Conservation (phyloP, 2,113 vertebrate genomes). For the Coturnix japonica region DNA sequence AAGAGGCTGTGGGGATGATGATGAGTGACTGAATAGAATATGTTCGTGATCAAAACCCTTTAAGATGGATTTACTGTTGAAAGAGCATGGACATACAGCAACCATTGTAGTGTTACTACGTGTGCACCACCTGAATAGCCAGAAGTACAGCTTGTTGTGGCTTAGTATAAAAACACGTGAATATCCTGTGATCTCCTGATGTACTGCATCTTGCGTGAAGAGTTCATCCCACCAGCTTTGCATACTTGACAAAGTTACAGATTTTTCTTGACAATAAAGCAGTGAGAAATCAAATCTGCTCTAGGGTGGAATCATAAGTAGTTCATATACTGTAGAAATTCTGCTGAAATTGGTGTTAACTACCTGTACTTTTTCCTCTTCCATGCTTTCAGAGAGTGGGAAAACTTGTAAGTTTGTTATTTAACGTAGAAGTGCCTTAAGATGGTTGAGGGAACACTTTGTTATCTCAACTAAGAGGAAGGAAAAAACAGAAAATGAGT, state of each 20-base stretch:
- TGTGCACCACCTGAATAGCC: background rate
- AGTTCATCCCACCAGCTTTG: background rate
- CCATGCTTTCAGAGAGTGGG: conserved; percentile 75
- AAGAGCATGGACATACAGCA: background rate
- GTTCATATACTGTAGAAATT: conserved; percentile 26
- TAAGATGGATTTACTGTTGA: background rate
- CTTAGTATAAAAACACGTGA: background rate
- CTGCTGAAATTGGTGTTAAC: conserved; percentile 56
- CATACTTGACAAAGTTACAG: background rate
- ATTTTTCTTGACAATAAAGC: background rate
- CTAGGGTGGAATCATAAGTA: background rate
- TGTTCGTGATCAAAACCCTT: background rate
- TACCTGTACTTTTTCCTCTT: conserved; percentile 63
- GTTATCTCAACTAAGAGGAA: conserved; percentile 5
- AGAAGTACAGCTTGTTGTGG: background rate
- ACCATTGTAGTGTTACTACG: fast-evolving
- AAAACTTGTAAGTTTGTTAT: conserved; percentile 68
- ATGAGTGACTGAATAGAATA: background rate
- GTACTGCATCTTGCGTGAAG: background rate
- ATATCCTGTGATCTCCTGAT: background rate
- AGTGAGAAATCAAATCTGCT: background rate
- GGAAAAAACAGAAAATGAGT: background rate
- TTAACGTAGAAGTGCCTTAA: conserved; percentile 56
- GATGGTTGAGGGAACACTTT: conserved; percentile 10
- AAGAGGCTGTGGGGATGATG: background rate